Evolutionary conservation across 23 tunicate genomes (phyloP).

Genomic region (Oikopleura vanhoeffeni): DNA sequence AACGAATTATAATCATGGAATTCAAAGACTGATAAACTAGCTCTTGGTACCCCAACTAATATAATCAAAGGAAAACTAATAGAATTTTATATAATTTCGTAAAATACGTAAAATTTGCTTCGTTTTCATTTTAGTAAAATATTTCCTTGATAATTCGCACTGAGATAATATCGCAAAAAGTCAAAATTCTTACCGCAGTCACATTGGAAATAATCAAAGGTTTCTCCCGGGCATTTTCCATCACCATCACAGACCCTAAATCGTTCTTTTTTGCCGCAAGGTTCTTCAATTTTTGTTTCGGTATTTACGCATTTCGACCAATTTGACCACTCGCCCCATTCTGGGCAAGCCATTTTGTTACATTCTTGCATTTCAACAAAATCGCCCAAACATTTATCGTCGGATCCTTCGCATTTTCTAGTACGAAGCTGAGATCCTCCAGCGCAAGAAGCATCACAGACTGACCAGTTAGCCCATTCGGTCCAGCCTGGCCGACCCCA

Average conservation of each 20-base stretch:
- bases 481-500: conserved; percentile 10
- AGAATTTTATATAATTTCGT: too few relatives aligned
- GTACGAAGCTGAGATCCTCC: background rate
- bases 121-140: too few relatives aligned
- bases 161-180: too few relatives aligned
- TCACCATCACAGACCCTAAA: background rate
- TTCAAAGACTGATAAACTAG: too few relatives aligned
- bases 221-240: background rate
- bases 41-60: too few relatives aligned
- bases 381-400: background rate
- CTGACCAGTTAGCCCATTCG: background rate
- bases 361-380: background rate
- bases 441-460: conserved; percentile 4
- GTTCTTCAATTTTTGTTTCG: background rate
- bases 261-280: background rate
- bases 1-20: too few relatives aligned
- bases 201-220: background rate
- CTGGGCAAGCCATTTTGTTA: background rate
- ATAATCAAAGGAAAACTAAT: too few relatives aligned
- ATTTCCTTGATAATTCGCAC: too few relatives aligned
- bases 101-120: too few relatives aligned
- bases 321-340: background rate
- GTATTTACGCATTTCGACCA: background rate
- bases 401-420: background rate
- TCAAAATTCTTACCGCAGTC: conserved; percentile 9